Conservation (phyloP, 2,888 invertebrate genomes). For the Vanessa cardui region DNA sequence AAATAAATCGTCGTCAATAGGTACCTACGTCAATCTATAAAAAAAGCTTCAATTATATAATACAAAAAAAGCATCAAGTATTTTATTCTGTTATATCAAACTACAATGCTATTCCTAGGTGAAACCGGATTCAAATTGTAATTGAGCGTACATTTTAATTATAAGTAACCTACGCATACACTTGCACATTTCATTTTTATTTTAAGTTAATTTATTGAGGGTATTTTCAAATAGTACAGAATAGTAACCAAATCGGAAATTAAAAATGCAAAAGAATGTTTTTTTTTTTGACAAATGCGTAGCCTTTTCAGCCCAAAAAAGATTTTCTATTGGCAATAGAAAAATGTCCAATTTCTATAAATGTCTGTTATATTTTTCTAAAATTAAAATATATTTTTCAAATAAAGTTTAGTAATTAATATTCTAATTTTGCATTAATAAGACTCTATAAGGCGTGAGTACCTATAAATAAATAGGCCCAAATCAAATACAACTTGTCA, state of each 20-base stretch:
- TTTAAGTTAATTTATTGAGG: neutral
- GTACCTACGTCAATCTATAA: neutral
- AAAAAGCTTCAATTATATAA: neutral
- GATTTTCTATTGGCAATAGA: too few relatives aligned
- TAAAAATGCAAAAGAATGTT: too few relatives aligned
- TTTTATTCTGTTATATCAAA: slow-evolving; percentile 1
- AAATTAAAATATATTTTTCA: too few relatives aligned
- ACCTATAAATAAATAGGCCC: neutral
- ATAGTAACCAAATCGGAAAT: too few relatives aligned
- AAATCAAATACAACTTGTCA: neutral
- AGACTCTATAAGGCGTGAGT: too few relatives aligned
- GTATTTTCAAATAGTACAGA: too few relatives aligned
- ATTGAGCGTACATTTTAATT: neutral
- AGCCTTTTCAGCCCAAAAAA: too few relatives aligned
- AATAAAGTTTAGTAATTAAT: too few relatives aligned
- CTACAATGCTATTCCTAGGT: neutral
- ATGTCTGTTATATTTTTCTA: too few relatives aligned
- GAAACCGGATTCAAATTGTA: slow-evolving; percentile 9
- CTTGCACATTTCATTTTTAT: neutral
- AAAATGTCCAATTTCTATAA: too few relatives aligned
- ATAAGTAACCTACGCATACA: neutral
- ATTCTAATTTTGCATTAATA: too few relatives aligned
- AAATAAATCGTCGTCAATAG: neutral
- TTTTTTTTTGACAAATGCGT: too few relatives aligned
- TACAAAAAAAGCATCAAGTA: slow-evolving; percentile 4